Percentiles rank a stretch among this genome's conserved stretches.
Conservation (phyloP, 2,113 vertebrate genomes). For the Micronycteris hirsuta region DNA sequence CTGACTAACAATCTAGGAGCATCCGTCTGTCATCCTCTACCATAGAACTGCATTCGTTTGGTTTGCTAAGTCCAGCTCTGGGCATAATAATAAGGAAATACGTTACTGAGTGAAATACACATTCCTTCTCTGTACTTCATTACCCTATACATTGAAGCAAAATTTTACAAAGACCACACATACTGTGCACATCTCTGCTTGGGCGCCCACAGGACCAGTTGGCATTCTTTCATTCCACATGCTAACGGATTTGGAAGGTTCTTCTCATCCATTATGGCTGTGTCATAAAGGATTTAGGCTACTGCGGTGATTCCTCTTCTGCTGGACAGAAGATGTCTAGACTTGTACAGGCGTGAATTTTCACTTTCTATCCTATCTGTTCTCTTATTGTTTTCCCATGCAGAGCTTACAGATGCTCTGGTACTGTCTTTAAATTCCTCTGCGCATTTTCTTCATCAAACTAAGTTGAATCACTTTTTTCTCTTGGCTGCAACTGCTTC, state of each 20-base stretch:
- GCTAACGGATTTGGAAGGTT: background rate
- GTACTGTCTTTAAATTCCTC: background rate
- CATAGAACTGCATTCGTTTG: background rate
- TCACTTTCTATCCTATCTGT: background rate
- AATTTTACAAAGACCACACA: background rate
- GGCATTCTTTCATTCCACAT: background rate
- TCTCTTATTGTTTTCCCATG: background rate
- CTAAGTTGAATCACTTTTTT: background rate
- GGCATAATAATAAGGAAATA: background rate
- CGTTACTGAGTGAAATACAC: background rate
- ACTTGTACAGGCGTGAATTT: background rate
- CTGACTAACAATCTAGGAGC: background rate
- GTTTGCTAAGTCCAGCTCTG: background rate
- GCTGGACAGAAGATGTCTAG: background rate
- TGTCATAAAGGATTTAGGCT: background rate
- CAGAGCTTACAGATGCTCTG: background rate
- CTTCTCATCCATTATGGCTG: background rate
- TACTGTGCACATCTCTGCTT: background rate
- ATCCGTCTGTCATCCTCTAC: background rate
- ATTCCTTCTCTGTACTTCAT: background rate
- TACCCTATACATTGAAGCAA: background rate
- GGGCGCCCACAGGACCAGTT: background rate
- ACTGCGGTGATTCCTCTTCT: background rate
- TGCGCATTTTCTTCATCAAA: conserved; percentile 23
- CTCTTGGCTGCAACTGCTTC: background rate